A percentile compares a stretch with the other conserved stretches of the same genome.
phyloP scores from a whole-genome alignment of 1,140 invertebrate genomes.

The Sitophilus oryzae region DNA sequence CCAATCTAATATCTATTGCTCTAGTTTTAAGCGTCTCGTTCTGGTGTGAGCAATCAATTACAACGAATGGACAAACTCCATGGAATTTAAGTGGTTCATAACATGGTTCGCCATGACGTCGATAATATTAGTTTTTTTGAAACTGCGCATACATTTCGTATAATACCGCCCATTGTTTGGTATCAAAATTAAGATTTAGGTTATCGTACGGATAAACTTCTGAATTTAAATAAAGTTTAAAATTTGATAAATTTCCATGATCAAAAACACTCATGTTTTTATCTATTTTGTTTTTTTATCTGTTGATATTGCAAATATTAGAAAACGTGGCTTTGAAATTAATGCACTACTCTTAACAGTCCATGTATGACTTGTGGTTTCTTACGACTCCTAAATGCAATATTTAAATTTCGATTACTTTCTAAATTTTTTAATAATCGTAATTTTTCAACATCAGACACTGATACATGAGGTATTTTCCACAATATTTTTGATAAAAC shows the following conservation, averaged over 20 bases:
- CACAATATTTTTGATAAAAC: not conserved
- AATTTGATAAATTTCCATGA: too few relatives aligned
- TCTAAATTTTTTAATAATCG: conserved; percentile 3
- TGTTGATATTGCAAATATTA: not conserved
- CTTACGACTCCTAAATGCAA: not conserved
- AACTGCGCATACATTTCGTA: conserved; percentile 9
- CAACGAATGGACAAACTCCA: conserved; percentile 1
- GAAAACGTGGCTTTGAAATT: conserved; percentile 22
- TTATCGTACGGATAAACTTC: too few relatives aligned
- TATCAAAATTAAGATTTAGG: too few relatives aligned
- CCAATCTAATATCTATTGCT: too few relatives aligned
- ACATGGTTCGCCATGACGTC: not conserved
- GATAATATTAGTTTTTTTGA: not conserved
- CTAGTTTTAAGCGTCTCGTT: too few relatives aligned
- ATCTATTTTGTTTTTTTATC: conserved; percentile 1
- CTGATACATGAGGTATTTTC: conserved; percentile 4
- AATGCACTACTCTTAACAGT: conserved; percentile 3
- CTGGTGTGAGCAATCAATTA: too few relatives aligned
- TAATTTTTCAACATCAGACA: not conserved
- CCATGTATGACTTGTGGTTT: not conserved
- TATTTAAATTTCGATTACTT: not conserved
- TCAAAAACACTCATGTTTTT: not conserved
- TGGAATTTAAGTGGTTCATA: conserved; percentile 2
- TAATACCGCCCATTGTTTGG: not conserved
- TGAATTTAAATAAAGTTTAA: too few relatives aligned